A percentile compares a stretch with the other conserved stretches of the same genome.
These are phyloP conservation scores for Agonopterix alstromeriana DNA, from an alignment of 2,888 invertebrate genomes.

Conservation along the genomic window DNA sequence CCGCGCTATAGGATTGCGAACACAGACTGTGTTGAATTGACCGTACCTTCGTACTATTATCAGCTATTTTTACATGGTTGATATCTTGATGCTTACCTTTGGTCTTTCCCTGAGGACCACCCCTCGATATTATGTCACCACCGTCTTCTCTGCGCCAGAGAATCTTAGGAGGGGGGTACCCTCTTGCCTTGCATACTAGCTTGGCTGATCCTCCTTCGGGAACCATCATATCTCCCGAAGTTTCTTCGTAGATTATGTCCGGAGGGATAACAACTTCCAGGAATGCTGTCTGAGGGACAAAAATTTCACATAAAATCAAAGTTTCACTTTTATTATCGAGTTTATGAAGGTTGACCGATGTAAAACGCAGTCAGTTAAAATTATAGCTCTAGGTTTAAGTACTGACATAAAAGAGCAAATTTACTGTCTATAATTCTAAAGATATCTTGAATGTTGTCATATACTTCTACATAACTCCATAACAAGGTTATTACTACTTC, in stretches of 20 bases:
- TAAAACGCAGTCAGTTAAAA: background rate
- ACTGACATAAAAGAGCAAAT: too few relatives aligned
- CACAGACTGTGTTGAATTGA: too few relatives aligned
- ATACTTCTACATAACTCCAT: too few relatives aligned
- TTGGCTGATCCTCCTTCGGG: slow-evolving; percentile 95
- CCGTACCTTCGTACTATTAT: too few relatives aligned
- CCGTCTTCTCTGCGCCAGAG: slow-evolving; percentile 93
- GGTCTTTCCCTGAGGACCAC: slow-evolving; percentile 83
- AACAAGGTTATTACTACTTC: too few relatives aligned
- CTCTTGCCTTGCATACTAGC: slow-evolving; percentile 89
- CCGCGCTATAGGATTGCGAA: too few relatives aligned
- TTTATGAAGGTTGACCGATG: background rate
- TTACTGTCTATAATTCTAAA: too few relatives aligned
- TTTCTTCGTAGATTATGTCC: slow-evolving; percentile 92
- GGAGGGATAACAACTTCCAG: slow-evolving; percentile 95
- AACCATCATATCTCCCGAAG: slow-evolving; percentile 95
- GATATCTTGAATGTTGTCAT: too few relatives aligned
- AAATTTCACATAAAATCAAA: background rate
- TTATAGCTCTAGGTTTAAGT: too few relatives aligned
- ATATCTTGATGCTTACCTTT: slow-evolving; percentile 69
- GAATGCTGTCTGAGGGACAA: slow-evolving; percentile 82
- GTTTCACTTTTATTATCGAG: background rate
- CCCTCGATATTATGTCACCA: slow-evolving; percentile 86
- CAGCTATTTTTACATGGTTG: too few relatives aligned
- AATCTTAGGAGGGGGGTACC: slow-evolving; percentile 90